Evolutionary conservation across 2,113 vertebrate species (phyloP).

Genomic region (Xenotilapia longispinis): DNA sequence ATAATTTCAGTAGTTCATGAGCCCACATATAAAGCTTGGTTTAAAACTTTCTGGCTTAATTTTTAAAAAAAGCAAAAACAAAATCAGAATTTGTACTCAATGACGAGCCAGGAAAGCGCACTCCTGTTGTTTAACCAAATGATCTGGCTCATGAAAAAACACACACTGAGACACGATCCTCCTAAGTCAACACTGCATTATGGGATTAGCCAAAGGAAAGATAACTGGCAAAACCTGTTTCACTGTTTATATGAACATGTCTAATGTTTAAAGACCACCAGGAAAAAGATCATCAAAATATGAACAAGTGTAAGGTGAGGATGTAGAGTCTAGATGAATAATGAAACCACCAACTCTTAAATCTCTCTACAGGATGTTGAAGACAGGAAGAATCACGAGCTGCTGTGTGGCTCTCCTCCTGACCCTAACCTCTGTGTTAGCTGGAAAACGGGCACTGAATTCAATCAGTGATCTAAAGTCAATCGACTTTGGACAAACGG

Average conservation of each 20-base stretch:
- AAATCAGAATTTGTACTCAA: neutral
- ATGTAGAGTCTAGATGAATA: neutral
- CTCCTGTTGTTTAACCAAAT: neutral
- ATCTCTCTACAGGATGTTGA: constrained; percentile 18
- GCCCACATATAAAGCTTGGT: neutral
- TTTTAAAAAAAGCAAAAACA: neutral
- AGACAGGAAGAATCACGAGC: neutral
- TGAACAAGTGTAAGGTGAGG: neutral
- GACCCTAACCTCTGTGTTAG: neutral
- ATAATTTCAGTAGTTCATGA: neutral
- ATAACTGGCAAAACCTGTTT: neutral
- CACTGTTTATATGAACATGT: neutral
- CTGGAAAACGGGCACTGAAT: neutral
- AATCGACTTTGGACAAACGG: constrained; percentile 7
- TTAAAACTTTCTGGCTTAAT: neutral
- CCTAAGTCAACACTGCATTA: neutral
- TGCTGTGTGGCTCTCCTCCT: constrained; percentile 8
- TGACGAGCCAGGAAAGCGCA: neutral
- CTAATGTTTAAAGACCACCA: neutral
- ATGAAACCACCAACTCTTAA: neutral
- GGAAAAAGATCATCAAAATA: neutral
- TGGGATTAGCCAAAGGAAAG: neutral
- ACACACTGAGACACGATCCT: neutral
- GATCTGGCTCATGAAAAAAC: neutral
- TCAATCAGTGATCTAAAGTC: constrained; percentile 36